Base-by-base conservation (phyloP, 2,888 invertebrate species). In the Orthosia gothica region DNA sequence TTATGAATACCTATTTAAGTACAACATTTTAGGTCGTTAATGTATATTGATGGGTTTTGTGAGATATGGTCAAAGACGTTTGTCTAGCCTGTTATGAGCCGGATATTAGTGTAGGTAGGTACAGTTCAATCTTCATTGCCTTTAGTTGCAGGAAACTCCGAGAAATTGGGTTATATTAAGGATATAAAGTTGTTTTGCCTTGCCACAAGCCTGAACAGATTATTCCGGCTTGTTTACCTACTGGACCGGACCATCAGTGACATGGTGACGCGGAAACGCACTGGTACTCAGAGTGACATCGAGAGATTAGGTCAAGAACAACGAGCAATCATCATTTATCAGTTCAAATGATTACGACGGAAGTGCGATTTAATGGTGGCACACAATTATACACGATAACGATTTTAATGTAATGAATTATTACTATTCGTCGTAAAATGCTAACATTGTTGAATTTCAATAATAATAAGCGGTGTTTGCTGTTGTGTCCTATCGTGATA, bases 231-330 rank as follows among this genome's bases (percentile, higher is more conserved):
- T 61, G 70, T 57, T 68, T 61, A 57, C 26, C 18, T 23, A 67
- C 32, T 63, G 63, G n/a, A 57, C 47, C 55, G 26, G 57, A 50
- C n/a, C 55, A 49, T 70, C 70, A 57, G 58, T 74, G 76, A 66
- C 65, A 79, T 79, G 79, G 83, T 82, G 71, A 89, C 74, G 76
- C 90, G 90, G 91, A 92, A 91, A 89, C 88, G 75, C 76, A 73
- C 78, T 87, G 85, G 84, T 83, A 79, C 82, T 79, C 79, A 69
- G 72, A 80, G 86, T 88, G 89, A 89, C 91, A 91, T 87, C 89
- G 87, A 82, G 86, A 89, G 89, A 92, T 90, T 93, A 86, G 94
- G 95, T 95, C 95, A 95, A 95, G 95, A 93, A 83, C 94, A 89
- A 91, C 94, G 77, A 82, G 89, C 86, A 87, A 89, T 91, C 90